These are phyloP conservation scores for Perithous albicinctus DNA, from an alignment of 2,888 invertebrate species.

Conservation along the genomic window DNA sequence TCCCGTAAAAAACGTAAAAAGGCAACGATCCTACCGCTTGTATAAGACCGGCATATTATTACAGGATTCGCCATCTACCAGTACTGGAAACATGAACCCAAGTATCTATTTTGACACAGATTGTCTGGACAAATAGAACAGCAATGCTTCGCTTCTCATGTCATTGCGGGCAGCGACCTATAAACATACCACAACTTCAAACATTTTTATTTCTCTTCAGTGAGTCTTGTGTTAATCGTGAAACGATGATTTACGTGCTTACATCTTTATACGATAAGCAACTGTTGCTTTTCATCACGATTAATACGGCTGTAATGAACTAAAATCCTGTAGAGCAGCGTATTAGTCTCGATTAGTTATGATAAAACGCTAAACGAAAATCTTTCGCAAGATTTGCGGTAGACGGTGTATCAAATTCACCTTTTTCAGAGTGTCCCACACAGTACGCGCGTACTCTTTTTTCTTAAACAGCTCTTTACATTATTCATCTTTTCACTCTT, in stretches of 20 bases:
- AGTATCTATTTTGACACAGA: conserved; percentile 70
- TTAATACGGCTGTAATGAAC: conserved; percentile 64
- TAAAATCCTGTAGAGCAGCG: conserved; percentile 60
- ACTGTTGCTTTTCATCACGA: conserved; percentile 56
- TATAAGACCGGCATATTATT: conserved; percentile 86
- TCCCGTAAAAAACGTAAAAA: conserved; percentile 70
- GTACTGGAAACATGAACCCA: conserved; percentile 62
- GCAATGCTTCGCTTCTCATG: conserved; percentile 77
- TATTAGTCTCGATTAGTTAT: conserved; percentile 62
- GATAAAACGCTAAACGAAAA: conserved; percentile 13
- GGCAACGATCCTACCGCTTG: conserved; percentile 84
- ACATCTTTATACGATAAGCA: conserved; percentile 37
- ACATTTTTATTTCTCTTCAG: conserved; percentile 63
- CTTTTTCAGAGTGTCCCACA: not conserved
- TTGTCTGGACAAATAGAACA: conserved; percentile 75
- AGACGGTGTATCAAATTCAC: conserved; percentile 14
- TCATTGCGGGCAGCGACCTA: conserved; percentile 72
- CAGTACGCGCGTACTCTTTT: not conserved
- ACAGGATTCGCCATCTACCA: conserved; percentile 71
- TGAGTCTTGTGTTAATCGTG: conserved; percentile 58
- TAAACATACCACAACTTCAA: conserved; percentile 69
- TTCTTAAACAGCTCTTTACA: not conserved
- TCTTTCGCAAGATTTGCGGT: conserved; percentile 11
- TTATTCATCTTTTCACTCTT: not conserved
- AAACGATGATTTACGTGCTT: conserved; percentile 55